phyloP scores from a whole-genome alignment of 2,888 invertebrate species.

The Panopea generosa region DNA sequence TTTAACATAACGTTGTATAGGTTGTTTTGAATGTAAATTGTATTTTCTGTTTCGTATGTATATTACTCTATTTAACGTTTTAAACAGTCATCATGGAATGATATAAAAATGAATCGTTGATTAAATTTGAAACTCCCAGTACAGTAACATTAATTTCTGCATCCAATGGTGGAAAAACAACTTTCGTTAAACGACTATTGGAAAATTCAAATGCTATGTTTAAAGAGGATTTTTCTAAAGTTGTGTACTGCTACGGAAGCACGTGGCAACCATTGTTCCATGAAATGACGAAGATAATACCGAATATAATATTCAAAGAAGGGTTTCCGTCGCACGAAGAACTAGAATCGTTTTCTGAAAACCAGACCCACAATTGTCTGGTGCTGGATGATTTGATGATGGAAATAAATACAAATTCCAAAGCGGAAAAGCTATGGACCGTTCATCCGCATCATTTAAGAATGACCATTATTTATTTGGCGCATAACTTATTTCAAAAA shows the following conservation, averaged over 20 bases:
- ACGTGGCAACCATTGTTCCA: too few species aligned
- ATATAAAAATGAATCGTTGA: not conserved
- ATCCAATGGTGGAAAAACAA: too few species aligned
- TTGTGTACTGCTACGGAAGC: conserved; percentile 7
- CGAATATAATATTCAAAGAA: too few species aligned
- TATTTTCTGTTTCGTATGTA: conserved; percentile 4
- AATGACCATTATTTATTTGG: conserved; percentile 2
- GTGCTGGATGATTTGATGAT: too few species aligned
- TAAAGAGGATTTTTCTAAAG: conserved; percentile 19
- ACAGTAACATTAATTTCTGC: not conserved
- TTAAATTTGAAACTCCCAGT: too few species aligned
- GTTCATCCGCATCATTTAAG: not conserved
- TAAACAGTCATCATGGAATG: too few species aligned
- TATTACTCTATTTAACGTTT: conserved; percentile 12
- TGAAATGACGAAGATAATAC: too few species aligned
- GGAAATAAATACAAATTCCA: too few species aligned
- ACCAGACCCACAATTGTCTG: too few species aligned
- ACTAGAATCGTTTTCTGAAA: too few species aligned
- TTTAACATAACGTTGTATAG: too few species aligned
- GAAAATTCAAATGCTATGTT: conserved; percentile 10
- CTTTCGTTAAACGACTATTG: conserved; percentile 4
- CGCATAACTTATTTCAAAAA: not conserved
- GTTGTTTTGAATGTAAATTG: conserved; percentile 17
- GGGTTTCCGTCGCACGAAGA: too few species aligned
- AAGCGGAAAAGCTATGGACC: not conserved